Evolutionary conservation across 2,797 vertebrate genomes (phyloP).

Genomic region (Acipenser oxyrinchus): DNA sequence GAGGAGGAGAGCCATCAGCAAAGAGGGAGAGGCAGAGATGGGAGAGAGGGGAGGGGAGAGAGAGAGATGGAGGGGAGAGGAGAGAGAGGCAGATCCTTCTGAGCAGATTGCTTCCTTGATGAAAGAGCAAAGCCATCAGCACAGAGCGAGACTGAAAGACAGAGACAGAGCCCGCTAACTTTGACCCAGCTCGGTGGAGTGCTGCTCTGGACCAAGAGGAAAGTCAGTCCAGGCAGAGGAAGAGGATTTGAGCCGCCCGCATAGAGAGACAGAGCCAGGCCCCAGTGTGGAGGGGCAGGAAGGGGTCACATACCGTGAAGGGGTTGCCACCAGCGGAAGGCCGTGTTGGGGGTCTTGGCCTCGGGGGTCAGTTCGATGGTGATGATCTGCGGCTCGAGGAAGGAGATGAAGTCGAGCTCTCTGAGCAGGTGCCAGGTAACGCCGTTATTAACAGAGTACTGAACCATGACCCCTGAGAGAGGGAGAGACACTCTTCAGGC

Average conservation of each 20-base stretch:
- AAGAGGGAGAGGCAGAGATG: not conserved
- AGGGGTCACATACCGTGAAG: constrained; percentile 67
- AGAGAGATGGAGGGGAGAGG: not conserved
- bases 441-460: constrained; percentile 90
- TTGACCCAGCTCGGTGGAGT: no score
- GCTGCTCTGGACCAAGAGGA: not conserved
- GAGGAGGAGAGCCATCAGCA: not conserved
- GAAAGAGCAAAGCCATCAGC: no score
- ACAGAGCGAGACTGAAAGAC: not conserved
- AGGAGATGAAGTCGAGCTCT: constrained; percentile 90
- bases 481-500: no score
- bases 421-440: constrained; percentile 84
- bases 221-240: not conserved
- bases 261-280: not conserved
- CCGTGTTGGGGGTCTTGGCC: constrained; percentile 84
- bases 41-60: not conserved
- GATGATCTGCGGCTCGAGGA: constrained; percentile 87
- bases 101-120: not conserved
- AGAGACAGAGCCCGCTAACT: not conserved
- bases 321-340: constrained; percentile 97
- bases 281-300: constrained; percentile 4
- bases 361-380: constrained; percentile 87
- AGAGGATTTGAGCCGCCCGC: not conserved
- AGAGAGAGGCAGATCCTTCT: not conserved
- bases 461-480: constrained; percentile 78